A percentile compares a stretch with the other conserved stretches of the same genome.
Conservation (phyloP, 2,113 vertebrate genomes). For the Bombycilla garrulus region DNA sequence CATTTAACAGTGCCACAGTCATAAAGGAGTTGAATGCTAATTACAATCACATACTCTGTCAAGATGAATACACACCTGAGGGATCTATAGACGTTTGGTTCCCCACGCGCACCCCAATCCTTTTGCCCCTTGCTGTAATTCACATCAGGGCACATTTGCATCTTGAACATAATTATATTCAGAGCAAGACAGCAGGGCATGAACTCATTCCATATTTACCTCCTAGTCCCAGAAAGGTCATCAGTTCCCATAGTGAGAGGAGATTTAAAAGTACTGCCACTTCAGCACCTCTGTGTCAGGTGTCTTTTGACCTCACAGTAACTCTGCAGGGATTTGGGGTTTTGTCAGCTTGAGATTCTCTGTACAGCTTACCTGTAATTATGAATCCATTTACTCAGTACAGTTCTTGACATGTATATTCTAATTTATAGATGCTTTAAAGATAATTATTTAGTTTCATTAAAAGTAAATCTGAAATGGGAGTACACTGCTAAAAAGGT, state of each 20-base stretch:
- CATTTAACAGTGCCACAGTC: background rate
- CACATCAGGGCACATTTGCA: background rate
- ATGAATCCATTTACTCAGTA: slow-evolving; percentile 20
- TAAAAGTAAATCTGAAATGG: slow-evolving; percentile 16
- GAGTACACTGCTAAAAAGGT: background rate
- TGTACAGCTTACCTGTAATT: background rate
- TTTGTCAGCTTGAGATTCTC: background rate
- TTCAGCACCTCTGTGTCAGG: background rate
- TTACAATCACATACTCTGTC: background rate
- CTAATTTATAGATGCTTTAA: background rate
- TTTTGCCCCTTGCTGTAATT: background rate
- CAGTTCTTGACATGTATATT: background rate
- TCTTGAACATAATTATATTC: background rate
- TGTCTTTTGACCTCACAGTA: background rate
- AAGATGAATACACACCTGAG: background rate
- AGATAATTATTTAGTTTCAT: slow-evolving; percentile 20
- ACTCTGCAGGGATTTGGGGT: background rate
- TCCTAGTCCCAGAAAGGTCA: background rate
- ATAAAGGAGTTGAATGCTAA: background rate
- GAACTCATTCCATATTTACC: background rate
- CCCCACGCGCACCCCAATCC: background rate
- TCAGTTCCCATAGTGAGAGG: background rate
- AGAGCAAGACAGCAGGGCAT: background rate
- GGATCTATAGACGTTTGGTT: background rate
- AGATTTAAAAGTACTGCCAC: background rate